phyloP scores from a whole-genome alignment of 1,140 invertebrate genomes.

The Batillaria attramentaria region DNA sequence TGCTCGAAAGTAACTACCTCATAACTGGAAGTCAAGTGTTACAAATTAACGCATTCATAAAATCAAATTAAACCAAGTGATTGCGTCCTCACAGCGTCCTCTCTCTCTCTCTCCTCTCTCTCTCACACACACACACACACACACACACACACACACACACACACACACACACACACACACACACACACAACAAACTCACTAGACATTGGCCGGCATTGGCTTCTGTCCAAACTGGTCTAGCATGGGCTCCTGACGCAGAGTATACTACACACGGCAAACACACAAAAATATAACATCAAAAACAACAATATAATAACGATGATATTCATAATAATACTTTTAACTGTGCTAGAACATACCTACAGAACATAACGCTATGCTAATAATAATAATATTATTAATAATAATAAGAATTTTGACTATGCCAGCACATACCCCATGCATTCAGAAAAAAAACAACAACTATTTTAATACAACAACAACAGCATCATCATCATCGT shows the following conservation, averaged over 20 bases:
- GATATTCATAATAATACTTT: background rate
- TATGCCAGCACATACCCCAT: too few relatives aligned
- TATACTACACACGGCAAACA: too few relatives aligned
- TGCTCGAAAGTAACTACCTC: too few relatives aligned
- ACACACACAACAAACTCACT: conserved; percentile 53
- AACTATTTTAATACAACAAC: too few relatives aligned
- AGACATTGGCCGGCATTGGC: conserved; percentile 66
- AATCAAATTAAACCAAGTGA: too few relatives aligned
- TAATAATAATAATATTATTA: conserved; percentile 15
- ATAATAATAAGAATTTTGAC: conserved; percentile 10
- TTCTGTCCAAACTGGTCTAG: conserved; percentile 65
- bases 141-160: background rate
- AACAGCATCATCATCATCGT: too few relatives aligned
- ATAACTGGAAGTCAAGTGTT: background rate
- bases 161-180: background rate
- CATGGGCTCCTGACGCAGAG: conserved; percentile 61
- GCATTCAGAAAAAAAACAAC: too few relatives aligned
- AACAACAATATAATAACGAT: too few relatives aligned
- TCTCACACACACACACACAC: background rate
- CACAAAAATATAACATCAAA: too few relatives aligned
- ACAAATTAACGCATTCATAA: background rate
- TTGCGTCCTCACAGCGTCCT: too few relatives aligned
- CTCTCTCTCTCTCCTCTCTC: background rate
- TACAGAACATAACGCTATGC: background rate
- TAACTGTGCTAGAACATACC: background rate